phyloP scores from a whole-genome alignment of 2,113 vertebrate species.

The Phasianus colchicus region DNA sequence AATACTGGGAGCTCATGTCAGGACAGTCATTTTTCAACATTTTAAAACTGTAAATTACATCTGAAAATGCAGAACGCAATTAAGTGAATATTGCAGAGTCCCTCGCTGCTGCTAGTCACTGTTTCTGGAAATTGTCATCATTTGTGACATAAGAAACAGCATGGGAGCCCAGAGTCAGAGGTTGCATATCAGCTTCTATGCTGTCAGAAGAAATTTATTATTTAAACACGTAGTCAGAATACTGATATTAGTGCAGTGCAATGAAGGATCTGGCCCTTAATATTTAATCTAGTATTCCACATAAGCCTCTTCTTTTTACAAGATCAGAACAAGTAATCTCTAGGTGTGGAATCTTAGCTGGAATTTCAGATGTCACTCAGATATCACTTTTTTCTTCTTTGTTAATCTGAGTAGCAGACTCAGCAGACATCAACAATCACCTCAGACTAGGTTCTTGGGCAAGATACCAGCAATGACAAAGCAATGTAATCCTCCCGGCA shows the following conservation, averaged over 20 bases:
- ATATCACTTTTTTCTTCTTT: neutral
- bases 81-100: constrained; percentile 14
- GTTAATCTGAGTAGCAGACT: neutral
- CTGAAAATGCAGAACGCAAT: constrained; percentile 35
- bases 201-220: constrained; percentile 37
- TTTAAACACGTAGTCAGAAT: constrained; percentile 15
- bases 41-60: neutral
- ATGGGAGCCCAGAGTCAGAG: constrained; percentile 30
- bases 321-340: neutral
- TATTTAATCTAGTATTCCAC: neutral
- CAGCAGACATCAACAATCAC: neutral
- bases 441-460: neutral
- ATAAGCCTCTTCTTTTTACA: neutral
- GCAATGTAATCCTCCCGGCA: neutral
- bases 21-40: neutral
- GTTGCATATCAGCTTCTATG: neutral
- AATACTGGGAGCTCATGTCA: neutral
- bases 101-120: constrained; percentile 34
- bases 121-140: constrained; percentile 37
- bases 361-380: neutral
- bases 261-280: neutral
- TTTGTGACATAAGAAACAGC: constrained; percentile 25
- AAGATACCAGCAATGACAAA: neutral
- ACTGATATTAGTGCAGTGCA: neutral
- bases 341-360: neutral